Base-by-base conservation (phyloP, 2,888 invertebrate species). In the Drosophila vallismaia region DNA sequence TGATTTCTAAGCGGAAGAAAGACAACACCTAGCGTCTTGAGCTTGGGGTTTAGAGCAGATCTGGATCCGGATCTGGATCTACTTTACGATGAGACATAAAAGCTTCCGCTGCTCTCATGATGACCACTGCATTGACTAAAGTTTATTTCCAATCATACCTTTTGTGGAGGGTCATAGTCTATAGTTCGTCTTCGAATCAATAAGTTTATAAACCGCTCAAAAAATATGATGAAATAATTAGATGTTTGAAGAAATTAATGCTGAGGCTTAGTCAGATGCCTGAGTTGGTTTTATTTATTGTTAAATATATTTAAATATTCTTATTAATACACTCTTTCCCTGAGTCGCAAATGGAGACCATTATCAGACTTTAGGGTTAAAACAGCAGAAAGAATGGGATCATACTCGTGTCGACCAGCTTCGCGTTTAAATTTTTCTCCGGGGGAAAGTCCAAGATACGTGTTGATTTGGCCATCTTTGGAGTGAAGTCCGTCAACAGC, bases 321-420 rank as follows among this genome's bases (percentile, higher is more conserved):
- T 5, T 19, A 8, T 28, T 7, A 12, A 36, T 68, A 76, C 5
- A 55, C 74, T 51, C 91, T 89, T 46, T 91, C 89, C 12, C 86
- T 68, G 68, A 93, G 77, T 69, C 90, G 90, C 44, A 93, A 84
- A 55, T 90, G 80, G 0, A 94, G 88, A 0, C 93, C 93, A 83
- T 92, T 92, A 5, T 89, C 87, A 0, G 93, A 92, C 76, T 92
- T 92, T 0, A 94, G 79, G 1, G 93, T 92, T 1, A 93, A 83
- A 24, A 93, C 93, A 0, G 92, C 88, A 5, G 92, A 90, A 5
- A 93, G 59, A 40, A 90, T 75, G 0, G 93, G 92, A 76, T 92
- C 90, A 28, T 92, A 91, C 12, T 91, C 87, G 9, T 85, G 84
- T 0, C 80, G 79, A 1, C 55, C 60, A 0, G 54, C 66, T n/a